These are phyloP conservation scores for Karalla daura DNA, from an alignment of 2,797 vertebrate species.

Conservation along the genomic window DNA sequence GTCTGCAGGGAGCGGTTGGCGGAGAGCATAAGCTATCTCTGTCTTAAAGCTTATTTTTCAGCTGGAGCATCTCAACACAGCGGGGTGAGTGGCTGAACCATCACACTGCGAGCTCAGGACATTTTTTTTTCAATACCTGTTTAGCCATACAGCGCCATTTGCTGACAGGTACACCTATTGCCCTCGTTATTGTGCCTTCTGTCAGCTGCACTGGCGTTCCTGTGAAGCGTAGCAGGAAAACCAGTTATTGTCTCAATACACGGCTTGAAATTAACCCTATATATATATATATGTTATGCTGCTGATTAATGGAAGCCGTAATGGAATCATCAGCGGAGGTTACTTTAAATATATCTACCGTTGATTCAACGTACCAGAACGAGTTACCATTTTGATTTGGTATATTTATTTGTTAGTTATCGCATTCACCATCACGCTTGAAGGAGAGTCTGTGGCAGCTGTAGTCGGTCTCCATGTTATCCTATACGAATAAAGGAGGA, in stretches of 20 bases:
- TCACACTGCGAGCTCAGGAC: neutral
- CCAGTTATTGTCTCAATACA: neutral
- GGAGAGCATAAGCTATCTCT: slow-evolving; percentile 28
- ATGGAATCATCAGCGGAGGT: neutral
- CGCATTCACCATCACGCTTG: neutral
- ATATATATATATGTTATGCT: no score
- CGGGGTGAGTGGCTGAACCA: slow-evolving; percentile 64
- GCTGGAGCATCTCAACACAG: slow-evolving; percentile 47
- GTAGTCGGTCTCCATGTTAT: neutral
- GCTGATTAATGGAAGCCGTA: neutral
- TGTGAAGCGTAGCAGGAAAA: neutral
- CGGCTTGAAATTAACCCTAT: neutral
- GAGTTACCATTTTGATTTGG: neutral
- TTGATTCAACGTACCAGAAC: neutral
- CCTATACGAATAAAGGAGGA: neutral
- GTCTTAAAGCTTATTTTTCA: slow-evolving; percentile 18
- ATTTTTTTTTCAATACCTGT: slow-evolving; percentile 72
- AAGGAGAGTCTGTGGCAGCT: neutral
- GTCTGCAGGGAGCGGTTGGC: slow-evolving; percentile 18
- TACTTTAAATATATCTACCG: neutral
- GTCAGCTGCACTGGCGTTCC: neutral
- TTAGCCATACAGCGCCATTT: slow-evolving; percentile 86
- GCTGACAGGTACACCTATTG: slow-evolving; percentile 74
- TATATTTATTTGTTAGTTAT: neutral
- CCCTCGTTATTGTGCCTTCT: slow-evolving; percentile 35